Percentiles rank a stretch among this genome's conserved stretches.
phyloP scores from a whole-genome alignment of 1,140 invertebrate genomes.

The Drosophila lacertosa region DNA sequence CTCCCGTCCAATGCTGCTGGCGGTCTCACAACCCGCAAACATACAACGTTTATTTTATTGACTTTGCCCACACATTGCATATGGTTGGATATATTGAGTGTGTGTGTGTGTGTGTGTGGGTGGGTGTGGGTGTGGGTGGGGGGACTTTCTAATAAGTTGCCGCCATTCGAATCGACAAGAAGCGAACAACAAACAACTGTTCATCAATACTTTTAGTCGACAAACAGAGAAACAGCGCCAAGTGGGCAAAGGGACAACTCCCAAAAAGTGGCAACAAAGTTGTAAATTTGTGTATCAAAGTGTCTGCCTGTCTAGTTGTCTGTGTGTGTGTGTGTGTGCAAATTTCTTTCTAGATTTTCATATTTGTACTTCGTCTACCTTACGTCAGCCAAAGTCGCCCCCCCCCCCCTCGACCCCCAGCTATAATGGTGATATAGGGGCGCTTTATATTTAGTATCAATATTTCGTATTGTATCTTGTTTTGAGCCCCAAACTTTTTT shows the following conservation, averaged over 20 bases:
- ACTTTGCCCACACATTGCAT: constrained; percentile 62
- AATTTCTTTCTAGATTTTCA: constrained; percentile 52
- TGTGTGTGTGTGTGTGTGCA: constrained; percentile 23
- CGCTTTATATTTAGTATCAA: constrained; percentile 77
- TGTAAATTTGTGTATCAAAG: constrained; percentile 78
- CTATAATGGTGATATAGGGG: constrained; percentile 7
- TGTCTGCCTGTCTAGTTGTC: constrained; percentile 36
- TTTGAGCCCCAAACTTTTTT: constrained; percentile 59
- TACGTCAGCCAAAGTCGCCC: constrained; percentile 12
- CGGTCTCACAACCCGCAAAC: constrained; percentile 42
- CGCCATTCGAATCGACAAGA: constrained; percentile 54
- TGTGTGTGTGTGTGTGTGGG: constrained; percentile 17
- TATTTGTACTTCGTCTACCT: constrained; percentile 74
- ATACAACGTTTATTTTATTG: constrained; percentile 79
- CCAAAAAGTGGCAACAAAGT: constrained; percentile 62
- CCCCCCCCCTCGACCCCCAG: not conserved
- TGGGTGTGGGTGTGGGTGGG: constrained; percentile 38
- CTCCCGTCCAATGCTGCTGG: not conserved
- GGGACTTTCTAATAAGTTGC: constrained; percentile 79
- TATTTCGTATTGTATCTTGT: constrained; percentile 68
- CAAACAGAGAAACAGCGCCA: constrained; percentile 45
- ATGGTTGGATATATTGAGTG: constrained; percentile 35
- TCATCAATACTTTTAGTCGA: constrained; percentile 77
- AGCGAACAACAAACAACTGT: constrained; percentile 75
- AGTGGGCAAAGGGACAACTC: constrained; percentile 41